These are phyloP conservation scores for Troides helena DNA, from an alignment of 2,888 invertebrate species.

Conservation along the genomic window DNA sequence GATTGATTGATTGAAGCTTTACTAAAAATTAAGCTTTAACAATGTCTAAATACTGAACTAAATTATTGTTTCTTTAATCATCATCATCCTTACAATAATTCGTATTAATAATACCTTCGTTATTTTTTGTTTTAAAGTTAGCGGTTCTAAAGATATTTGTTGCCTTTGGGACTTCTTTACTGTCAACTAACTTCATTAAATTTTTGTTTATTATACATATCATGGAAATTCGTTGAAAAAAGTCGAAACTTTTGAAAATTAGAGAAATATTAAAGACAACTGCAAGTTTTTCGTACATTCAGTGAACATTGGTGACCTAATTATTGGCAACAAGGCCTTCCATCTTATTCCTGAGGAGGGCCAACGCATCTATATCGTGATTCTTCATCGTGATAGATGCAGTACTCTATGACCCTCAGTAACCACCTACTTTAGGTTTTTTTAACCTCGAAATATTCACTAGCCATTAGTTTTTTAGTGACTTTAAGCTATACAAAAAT, in stretches of 20 bases:
- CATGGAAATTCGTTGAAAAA: neutral
- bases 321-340: slow-evolving; percentile 19
- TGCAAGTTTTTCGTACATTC: slow-evolving; percentile 5
- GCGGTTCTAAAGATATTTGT: too few species aligned
- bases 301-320: slow-evolving; percentile 16
- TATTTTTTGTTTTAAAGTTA: too few species aligned
- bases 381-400: slow-evolving; percentile 23
- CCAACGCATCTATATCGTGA: slow-evolving; percentile 21
- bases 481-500: neutral
- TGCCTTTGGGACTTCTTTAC: neutral
- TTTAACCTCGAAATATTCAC: neutral
- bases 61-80: too few species aligned
- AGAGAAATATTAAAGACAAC: neutral
- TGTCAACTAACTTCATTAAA: neutral
- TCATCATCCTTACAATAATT: too few species aligned
- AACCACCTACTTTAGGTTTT: slow-evolving; percentile 11
- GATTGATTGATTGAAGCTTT: too few species aligned
- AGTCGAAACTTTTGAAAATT: neutral
- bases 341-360: slow-evolving; percentile 20
- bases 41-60: too few species aligned
- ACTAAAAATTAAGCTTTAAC: too few species aligned
- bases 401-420: slow-evolving; percentile 20
- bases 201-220: neutral
- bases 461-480: neutral
- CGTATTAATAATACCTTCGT: too few species aligned